Evolutionary conservation across 2,888 invertebrate species (phyloP), one percentile per base, ranked within the genome.

Genomic region (Drosophila stalkeri): DNA sequence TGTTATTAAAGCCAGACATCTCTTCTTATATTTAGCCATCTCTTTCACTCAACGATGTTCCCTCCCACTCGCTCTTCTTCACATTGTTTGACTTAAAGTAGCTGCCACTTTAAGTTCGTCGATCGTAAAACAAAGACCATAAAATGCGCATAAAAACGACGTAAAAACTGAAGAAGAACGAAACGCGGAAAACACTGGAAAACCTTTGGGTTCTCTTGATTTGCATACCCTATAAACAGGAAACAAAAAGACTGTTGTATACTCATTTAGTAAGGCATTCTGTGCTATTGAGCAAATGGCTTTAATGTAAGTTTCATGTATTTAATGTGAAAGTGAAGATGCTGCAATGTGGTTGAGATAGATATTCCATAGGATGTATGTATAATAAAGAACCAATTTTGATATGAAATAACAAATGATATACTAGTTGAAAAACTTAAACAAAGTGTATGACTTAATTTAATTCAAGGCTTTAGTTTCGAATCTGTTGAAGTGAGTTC

Each of bases 91-190:
- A 44, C 49, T 72, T 80, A 47, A 76, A 65, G 72, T 61, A 57
- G 80, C 64, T 46, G 55, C 47, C 67, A 63, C 64, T 79, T 79
- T 52, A 60, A 77, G 49, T 63, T 49, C 49, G 55, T 51, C 55
- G 39, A 74, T 74, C 81, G 74, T 81, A 80, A 79, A 81, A 71
- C 66, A 74, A 77, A 66, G 47, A 39, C 65, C 65, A 72, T 80
- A 81, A 80, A 80, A 80, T 64, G 27, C 51, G n/a, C 72, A 78
- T 80, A 75, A 80, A 80, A 79, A 74, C 39, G 51, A 57, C 39
- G 47, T 47, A 33, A 41, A 41, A 57, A 35, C 2, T 6, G 16
- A 69, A 49, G 39, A 41, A 55, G 27, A 41, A 41, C 8, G 39
- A 31, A 31, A 41, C 55, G 39, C 57, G 57, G 72, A 70, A 77